Conservation (phyloP, 2,113 vertebrate genomes). For the Ammodytes marinus region DNA sequence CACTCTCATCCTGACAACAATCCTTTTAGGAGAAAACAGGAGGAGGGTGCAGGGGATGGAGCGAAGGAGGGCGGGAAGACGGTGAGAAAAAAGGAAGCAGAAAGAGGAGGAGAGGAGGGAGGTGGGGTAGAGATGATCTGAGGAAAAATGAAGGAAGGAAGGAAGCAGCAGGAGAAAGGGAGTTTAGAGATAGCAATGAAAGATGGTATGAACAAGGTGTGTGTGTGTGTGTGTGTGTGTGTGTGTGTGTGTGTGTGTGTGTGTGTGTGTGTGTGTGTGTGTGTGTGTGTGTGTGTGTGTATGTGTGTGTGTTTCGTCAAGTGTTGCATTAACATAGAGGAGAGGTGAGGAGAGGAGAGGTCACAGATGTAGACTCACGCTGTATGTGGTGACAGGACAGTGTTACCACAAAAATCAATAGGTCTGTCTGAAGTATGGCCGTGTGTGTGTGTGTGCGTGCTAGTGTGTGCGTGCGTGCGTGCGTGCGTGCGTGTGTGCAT, state of each 20-base stretch:
- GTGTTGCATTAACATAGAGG: constrained; percentile 73
- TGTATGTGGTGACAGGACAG: constrained; percentile 72
- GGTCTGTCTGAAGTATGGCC: constrained; percentile 48
- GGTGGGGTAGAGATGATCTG: constrained; percentile 7
- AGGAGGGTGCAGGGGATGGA: neutral
- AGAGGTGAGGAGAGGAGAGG: constrained; percentile 22
- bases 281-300: constrained; percentile 55
- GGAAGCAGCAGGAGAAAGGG: constrained; percentile 16
- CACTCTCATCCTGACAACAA: constrained; percentile 56
- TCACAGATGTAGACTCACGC: constrained; percentile 46
- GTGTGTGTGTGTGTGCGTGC: constrained; percentile 32
- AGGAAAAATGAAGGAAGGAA: neutral
- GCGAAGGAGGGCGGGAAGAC: neutral
- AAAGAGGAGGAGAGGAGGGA: constrained; percentile 1
- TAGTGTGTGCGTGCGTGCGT: constrained; percentile 31
- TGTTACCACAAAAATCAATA: constrained; percentile 78
- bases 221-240: constrained; percentile 58
- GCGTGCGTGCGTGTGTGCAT: constrained; percentile 28
- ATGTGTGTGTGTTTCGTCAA: constrained; percentile 60
- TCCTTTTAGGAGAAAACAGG: constrained; percentile 30
- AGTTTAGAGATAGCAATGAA: constrained; percentile 30
- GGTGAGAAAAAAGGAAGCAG: neutral
- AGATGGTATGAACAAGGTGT: constrained; percentile 43
- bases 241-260: constrained; percentile 55
- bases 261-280: constrained; percentile 56